Percentiles rank a stretch among this genome's conserved stretches.
Evolutionary conservation across 2,797 vertebrate genomes (phyloP).

Genomic region (Sebastes reedi): DNA sequence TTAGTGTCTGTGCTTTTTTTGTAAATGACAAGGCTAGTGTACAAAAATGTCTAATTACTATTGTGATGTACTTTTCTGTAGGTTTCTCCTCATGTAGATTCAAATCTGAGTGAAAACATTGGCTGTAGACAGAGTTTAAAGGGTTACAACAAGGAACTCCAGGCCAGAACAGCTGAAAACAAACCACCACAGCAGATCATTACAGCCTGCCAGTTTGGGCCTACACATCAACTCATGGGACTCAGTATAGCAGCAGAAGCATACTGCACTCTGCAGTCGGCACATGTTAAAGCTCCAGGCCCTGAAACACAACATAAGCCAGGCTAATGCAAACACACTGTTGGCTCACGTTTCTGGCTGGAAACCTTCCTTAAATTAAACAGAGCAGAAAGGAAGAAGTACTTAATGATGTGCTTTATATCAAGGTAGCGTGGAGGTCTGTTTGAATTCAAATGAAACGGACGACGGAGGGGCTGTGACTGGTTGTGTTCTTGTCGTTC

Average conservation of each 20-base stretch:
- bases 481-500: background rate
- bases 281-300: conserved; percentile 21
- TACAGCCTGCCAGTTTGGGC: conserved; percentile 8
- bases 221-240: conserved; percentile 22
- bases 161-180: conserved; percentile 32
- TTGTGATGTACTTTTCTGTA: background rate
- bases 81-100: background rate
- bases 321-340: conserved; percentile 32
- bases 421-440: background rate
- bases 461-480: background rate
- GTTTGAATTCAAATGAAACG: conserved; percentile 18
- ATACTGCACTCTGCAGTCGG: background rate
- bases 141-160: background rate
- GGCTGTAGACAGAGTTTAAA: background rate
- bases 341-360: conserved; percentile 14
- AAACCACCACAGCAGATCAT: conserved; percentile 33
- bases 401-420: conserved; percentile 11
- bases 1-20: background rate
- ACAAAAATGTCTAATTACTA: background rate
- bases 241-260: conserved; percentile 20
- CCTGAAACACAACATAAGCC: conserved; percentile 39
- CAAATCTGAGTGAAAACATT: background rate
- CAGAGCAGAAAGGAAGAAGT: conserved; percentile 5
- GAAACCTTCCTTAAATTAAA: conserved; percentile 18
- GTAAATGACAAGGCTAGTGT: background rate